Evolutionary conservation across 37 sponge, comb jelly and placozoan genomes (phyloP).

Genomic region (Cliona cf. orientalis): DNA sequence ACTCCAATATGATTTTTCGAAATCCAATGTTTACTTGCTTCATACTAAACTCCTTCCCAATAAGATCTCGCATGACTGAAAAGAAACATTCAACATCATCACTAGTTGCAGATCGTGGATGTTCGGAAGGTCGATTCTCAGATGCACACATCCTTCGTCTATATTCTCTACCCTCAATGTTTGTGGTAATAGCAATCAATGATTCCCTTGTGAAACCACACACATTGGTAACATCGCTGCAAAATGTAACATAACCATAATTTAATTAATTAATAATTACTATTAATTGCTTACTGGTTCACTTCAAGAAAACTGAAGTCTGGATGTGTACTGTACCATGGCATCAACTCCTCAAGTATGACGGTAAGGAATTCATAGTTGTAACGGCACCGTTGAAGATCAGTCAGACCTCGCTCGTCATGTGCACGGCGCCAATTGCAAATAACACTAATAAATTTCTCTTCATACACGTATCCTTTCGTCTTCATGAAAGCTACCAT

Average conservation of each 20-base stretch:
- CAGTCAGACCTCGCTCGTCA: conserved; percentile 38
- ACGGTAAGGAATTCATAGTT: conserved; percentile 25
- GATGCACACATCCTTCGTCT: background rate
- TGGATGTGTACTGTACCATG: conserved; percentile 18
- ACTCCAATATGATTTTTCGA: conserved; percentile 13
- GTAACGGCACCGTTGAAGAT: conserved; percentile 20
- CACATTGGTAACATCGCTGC: conserved; percentile 1
- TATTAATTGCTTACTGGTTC: conserved; percentile 7
- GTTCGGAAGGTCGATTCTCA: conserved; percentile 1
- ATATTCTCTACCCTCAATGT: conserved; percentile 35
- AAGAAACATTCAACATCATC: conserved; percentile 55
- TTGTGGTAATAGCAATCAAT: conserved; percentile 21
- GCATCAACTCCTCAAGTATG: conserved; percentile 39
- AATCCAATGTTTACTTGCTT: conserved; percentile 10
- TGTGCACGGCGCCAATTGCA: conserved; percentile 36
- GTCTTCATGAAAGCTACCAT: conserved; percentile 27
- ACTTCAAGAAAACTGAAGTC: conserved; percentile 35
- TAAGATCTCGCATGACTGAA: conserved; percentile 13
- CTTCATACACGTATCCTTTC: conserved; percentile 34
- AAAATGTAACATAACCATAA: background rate
- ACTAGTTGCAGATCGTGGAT: conserved; percentile 35
- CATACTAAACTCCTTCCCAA: conserved; percentile 25
- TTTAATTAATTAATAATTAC: background rate
- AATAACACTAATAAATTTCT: conserved; percentile 9
- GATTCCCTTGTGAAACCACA: conserved; percentile 43